Base-by-base conservation (phyloP, 2,797 vertebrate genomes). In the Lemur catta region DNA sequence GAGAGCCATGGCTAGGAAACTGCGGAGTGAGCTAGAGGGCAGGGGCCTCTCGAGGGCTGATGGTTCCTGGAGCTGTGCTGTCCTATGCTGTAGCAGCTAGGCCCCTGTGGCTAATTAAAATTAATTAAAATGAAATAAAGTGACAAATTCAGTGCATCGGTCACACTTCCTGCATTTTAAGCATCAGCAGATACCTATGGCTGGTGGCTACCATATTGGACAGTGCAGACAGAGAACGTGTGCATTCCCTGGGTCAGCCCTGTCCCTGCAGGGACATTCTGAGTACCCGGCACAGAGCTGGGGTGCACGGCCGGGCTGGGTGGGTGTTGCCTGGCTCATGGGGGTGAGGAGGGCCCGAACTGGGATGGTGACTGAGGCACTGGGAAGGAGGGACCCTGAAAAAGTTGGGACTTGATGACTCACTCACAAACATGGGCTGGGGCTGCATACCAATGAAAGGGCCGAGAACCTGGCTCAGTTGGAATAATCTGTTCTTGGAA, bases 291-390 rank as follows among this genome's bases (percentile, higher is more conserved):
- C 43, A 2, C 20, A 52, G 28, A 75, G 55, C 71, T 4, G 0
- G 61, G 61, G 46, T 59, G 2, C 35, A 46, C 10, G 0, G 6
- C 6, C 20, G 43, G 22, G 22, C 48, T 28, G 30, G 0, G 41
- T 1, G 26, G 24, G 4, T 17, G 2, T 9, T 15, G 2, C 46
- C 0, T 20, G 84, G 72, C 63, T 67, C 24, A 1, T 1, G 0
- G 33, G 11, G 30, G 8, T 52, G 41, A 63, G 38, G 28, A 43
- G 33, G 33, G 30, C 17, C 82, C 4, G 30, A 38, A 50, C 35
- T 41, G 17, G 11, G 30, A 50, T 11, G 72, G 38, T 7, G 59
- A 22, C 48, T 6, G 22, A 22, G 46, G 17, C 4, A 7, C 33
- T 3, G 14, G 85, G 28, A 69, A 91, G 69, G 87, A 82, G 57